These are phyloP conservation scores for Alitta virens DNA, from an alignment of 2,888 invertebrate genomes.

Conservation along the genomic window DNA sequence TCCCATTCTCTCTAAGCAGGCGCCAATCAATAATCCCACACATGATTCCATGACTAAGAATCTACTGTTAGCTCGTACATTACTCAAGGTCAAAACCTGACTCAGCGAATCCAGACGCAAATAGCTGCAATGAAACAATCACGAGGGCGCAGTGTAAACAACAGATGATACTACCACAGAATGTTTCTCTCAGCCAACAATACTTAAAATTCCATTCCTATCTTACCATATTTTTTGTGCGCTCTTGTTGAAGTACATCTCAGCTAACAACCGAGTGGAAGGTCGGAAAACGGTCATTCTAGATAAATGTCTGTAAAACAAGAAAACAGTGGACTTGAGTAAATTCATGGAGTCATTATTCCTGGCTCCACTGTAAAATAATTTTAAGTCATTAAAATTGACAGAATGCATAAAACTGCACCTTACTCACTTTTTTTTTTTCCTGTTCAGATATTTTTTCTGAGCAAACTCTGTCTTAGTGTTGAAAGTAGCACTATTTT, in stretches of 20 bases:
- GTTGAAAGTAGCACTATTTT: slow-evolving; percentile 86
- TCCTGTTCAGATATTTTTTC: slow-evolving; percentile 90
- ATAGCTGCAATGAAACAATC: slow-evolving; percentile 63
- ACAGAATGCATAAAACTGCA: no score
- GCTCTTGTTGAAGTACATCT: slow-evolving; percentile 81
- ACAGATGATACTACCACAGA: no score
- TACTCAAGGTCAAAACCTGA: slow-evolving; percentile 79
- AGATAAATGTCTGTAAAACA: slow-evolving; percentile 44
- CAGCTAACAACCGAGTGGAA: slow-evolving; percentile 75
- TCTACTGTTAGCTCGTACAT: slow-evolving; percentile 68
- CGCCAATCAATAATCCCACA: slow-evolving; percentile 79
- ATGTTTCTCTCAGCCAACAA: no score
- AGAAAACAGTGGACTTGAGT: no score
- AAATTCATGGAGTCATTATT: no score
- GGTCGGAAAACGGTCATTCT: slow-evolving; percentile 68
- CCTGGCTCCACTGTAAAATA: no score
- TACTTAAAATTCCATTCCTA: neutral
- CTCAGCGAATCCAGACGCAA: slow-evolving; percentile 84
- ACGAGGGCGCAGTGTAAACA: no score
- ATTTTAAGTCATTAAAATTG: no score
- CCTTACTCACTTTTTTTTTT: slow-evolving; percentile 83
- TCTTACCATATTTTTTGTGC: slow-evolving; percentile 60
- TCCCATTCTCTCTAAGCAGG: slow-evolving; percentile 68
- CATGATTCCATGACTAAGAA: slow-evolving; percentile 81
- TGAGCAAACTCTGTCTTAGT: slow-evolving; percentile 82